Conservation (phyloP, 2,113 vertebrate genomes). For the Paratilapia polleni region DNA sequence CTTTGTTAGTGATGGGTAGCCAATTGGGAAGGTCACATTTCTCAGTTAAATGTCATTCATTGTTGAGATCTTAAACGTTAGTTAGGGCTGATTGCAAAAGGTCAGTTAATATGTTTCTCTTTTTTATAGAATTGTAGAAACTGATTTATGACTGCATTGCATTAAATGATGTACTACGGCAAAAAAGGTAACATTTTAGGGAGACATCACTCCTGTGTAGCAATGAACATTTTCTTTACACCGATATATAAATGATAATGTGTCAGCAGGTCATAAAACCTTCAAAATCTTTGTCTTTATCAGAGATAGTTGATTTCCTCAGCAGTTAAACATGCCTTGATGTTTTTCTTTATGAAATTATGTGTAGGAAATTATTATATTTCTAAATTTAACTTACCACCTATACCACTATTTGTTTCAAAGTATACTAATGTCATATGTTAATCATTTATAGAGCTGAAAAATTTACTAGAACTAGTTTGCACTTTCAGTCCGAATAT, state of each 20-base stretch:
- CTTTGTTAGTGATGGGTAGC: slow-evolving; percentile 35
- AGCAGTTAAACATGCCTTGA: background rate
- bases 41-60: slow-evolving; percentile 25
- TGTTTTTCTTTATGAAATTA: background rate
- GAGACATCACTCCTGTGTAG: background rate
- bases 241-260: background rate
- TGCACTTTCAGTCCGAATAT: background rate
- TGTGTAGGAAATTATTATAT: background rate
- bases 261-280: background rate
- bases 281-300: background rate
- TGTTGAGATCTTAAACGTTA: slow-evolving; percentile 13
- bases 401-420: no score
- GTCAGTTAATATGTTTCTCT: background rate
- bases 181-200: background rate
- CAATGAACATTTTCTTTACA: background rate
- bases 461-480: background rate
- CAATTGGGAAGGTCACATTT: slow-evolving; percentile 60
- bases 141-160: background rate
- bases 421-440: background rate
- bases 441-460: background rate
- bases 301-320: background rate
- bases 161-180: background rate
- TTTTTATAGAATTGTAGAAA: background rate
- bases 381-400: background rate
- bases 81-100: background rate